Percentiles rank a stretch among this genome's conserved stretches.
Conservation (phyloP, 2,797 vertebrate genomes). For the Characodon lateralis region DNA sequence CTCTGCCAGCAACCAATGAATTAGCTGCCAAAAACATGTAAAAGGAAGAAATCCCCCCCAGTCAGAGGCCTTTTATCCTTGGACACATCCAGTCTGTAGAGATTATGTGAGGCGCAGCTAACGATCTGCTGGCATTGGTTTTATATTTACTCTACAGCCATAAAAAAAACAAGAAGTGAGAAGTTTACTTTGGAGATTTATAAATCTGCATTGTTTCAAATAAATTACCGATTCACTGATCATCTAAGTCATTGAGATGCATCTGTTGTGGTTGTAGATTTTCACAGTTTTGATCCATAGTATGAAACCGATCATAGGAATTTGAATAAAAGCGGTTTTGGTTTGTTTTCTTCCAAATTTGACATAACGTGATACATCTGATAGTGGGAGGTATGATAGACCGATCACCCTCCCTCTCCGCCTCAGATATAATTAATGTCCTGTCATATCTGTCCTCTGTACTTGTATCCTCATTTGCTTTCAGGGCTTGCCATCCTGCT, state of each 20-base stretch:
- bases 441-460: neutral
- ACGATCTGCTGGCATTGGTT: neutral
- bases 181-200: too few relatives aligned
- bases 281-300: too few relatives aligned
- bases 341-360: neutral
- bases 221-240: too few relatives aligned
- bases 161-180: neutral
- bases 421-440: slow-evolving; percentile 32
- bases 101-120: slow-evolving; percentile 2
- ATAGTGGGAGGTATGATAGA: neutral
- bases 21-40: neutral
- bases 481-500: slow-evolving; percentile 39
- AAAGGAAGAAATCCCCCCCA: neutral
- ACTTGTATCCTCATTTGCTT: slow-evolving; percentile 44
- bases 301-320: too few relatives aligned
- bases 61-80: neutral
- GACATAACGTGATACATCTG: neutral
- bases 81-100: slow-evolving; percentile 1
- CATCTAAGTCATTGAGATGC: too few relatives aligned
- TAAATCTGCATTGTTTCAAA: too few relatives aligned
- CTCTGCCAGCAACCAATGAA: slow-evolving; percentile 1
- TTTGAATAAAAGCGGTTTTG: too few relatives aligned
- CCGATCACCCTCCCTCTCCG: neutral
- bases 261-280: too few relatives aligned
- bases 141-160: neutral